phyloP scores from a whole-genome alignment of 2,113 vertebrate genomes.

The Vimba vimba region DNA sequence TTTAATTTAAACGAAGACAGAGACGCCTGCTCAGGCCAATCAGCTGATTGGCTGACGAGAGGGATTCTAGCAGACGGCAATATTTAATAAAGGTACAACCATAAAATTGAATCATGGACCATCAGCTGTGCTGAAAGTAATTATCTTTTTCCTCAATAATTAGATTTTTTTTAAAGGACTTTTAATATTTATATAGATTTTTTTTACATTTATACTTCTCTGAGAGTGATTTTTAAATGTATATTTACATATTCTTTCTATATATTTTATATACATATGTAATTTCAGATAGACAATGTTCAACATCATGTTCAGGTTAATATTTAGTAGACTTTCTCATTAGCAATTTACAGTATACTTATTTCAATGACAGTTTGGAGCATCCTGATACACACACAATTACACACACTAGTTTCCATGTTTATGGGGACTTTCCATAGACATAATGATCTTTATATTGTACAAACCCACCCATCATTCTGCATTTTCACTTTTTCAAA shows the following conservation, averaged over 20 bases:
- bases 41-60: conserved; percentile 30
- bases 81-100: conserved; percentile 21
- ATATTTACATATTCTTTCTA: no score
- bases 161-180: background rate
- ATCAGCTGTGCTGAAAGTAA: conserved; percentile 28
- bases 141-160: background rate
- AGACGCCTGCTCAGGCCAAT: conserved; percentile 31
- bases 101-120: background rate
- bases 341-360: background rate
- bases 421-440: no score
- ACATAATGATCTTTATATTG: no score
- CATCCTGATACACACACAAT: background rate
- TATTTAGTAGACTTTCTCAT: background rate
- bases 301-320: background rate
- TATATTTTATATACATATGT: background rate
- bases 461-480: no score
- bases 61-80: background rate
- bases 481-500: no score
- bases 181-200: background rate
- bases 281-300: background rate
- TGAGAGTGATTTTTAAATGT: no score
- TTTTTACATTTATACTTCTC: background rate
- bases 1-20: conserved; percentile 33
- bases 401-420: no score
- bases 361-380: background rate